Conservation (phyloP, 2,888 invertebrate species). For the Hypselothyrea guttata region DNA sequence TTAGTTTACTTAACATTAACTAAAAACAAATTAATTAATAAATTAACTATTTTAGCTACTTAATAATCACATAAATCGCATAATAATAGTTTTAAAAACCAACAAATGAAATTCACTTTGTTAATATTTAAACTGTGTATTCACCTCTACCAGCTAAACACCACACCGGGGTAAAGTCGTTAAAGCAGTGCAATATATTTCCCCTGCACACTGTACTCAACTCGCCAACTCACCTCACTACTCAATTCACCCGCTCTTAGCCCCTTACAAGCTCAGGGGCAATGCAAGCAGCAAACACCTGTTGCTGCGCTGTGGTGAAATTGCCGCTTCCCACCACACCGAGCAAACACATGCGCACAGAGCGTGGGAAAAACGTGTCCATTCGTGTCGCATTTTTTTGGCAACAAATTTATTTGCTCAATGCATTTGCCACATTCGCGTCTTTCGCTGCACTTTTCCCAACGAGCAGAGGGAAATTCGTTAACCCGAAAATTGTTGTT, state of each 20-base stretch:
- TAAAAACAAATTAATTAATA: too few relatives aligned
- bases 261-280: background rate
- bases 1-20: too few relatives aligned
- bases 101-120: too few relatives aligned
- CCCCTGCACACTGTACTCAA: slow-evolving; percentile 2
- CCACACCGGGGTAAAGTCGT: background rate
- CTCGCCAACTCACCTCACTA: too few relatives aligned
- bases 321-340: background rate
- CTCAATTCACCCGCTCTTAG: background rate
- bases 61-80: too few relatives aligned
- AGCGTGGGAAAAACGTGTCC: slow-evolving; percentile 12
- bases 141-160: too few relatives aligned
- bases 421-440: slow-evolving; percentile 57
- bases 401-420: slow-evolving; percentile 57
- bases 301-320: slow-evolving; percentile 42
- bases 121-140: too few relatives aligned
- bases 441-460: slow-evolving; percentile 19
- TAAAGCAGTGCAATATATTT: slow-evolving; percentile 17
- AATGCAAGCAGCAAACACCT: slow-evolving; percentile 53
- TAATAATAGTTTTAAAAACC: too few relatives aligned
- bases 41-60: too few relatives aligned
- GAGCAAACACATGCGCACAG: slow-evolving; percentile 43
- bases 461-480: too few relatives aligned
- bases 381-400: slow-evolving; percentile 36
- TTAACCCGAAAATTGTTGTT: background rate